Evolutionary conservation across 2,797 vertebrate species (phyloP).

Genomic region (Distichodus sexfasciatus): DNA sequence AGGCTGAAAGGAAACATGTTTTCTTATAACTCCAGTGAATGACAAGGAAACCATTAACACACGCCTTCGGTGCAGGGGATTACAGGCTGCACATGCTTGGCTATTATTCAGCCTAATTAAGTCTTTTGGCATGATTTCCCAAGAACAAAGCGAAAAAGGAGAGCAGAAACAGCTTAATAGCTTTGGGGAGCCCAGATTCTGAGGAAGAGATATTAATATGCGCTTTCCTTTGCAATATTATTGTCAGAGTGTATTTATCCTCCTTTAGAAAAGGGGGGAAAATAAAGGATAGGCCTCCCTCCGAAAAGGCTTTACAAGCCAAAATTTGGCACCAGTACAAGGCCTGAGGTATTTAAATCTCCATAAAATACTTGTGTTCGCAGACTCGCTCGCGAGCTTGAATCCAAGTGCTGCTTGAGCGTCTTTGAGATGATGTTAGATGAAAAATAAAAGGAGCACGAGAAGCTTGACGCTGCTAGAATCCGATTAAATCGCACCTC

Average conservation of each 20-base stretch:
- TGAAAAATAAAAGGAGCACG: too few relatives aligned
- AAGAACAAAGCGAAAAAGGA: conserved; percentile 73
- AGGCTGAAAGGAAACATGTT: conserved; percentile 70
- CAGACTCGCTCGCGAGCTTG: too few relatives aligned
- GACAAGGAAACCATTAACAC: conserved; percentile 82
- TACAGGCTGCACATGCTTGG: conserved; percentile 74
- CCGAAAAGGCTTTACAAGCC: neutral
- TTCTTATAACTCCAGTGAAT: conserved; percentile 74
- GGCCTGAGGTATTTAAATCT: neutral
- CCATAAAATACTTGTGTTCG: too few relatives aligned
- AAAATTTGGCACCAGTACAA: neutral
- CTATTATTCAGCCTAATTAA: conserved; percentile 83
- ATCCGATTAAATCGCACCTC: too few relatives aligned
- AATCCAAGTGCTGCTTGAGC: too few relatives aligned
- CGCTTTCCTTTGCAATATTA: conserved; percentile 46
- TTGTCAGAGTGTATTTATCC: conserved; percentile 46
- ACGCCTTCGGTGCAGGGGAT: conserved; percentile 72
- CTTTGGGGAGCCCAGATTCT: conserved; percentile 64
- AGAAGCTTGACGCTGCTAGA: too few relatives aligned
- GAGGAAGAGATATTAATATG: conserved; percentile 56
- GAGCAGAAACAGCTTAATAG: conserved; percentile 70
- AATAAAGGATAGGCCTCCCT: neutral
- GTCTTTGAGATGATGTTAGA: too few relatives aligned
- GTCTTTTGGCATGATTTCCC: conserved; percentile 74
- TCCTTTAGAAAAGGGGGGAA: conserved; percentile 5